Percentiles rank a stretch among this genome's conserved stretches.
Evolutionary conservation across 2,797 vertebrate species (phyloP).

Genomic region (Hipposideros larvatus): DNA sequence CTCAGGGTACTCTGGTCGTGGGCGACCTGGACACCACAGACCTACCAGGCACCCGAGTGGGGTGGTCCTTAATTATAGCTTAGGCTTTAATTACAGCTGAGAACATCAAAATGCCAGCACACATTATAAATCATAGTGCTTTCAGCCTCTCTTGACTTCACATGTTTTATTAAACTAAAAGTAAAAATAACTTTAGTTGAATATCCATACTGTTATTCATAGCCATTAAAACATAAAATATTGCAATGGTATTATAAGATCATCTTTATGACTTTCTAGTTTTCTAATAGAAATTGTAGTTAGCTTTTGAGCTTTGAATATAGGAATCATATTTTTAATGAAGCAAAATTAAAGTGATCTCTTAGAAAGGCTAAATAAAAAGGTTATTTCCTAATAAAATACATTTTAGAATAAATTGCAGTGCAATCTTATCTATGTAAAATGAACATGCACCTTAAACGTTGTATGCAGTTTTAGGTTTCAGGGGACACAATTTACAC

Average conservation of each 20-base stretch:
- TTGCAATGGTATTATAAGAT: neutral
- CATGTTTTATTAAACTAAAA: constrained; percentile 23
- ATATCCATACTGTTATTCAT: neutral
- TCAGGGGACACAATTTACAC: neutral
- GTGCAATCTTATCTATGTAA: neutral
- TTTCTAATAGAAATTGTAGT: neutral
- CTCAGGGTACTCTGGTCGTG: neutral
- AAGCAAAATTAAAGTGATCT: constrained; percentile 25
- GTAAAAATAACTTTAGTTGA: constrained; percentile 11
- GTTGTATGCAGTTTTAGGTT: constrained; percentile 4
- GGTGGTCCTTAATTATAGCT: constrained; percentile 58
- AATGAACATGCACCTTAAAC: neutral
- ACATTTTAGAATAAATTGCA: neutral
- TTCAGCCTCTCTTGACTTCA: neutral
- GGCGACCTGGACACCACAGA: constrained; percentile 27
- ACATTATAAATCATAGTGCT: constrained; percentile 8
- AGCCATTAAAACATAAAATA: constrained; percentile 3
- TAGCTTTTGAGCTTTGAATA: constrained; percentile 36
- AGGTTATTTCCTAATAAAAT: neutral
- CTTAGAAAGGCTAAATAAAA: constrained; percentile 2
- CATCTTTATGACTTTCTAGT: neutral
- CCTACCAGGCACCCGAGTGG: constrained; percentile 53
- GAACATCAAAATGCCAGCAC: constrained; percentile 45
- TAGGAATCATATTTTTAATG: neutral
- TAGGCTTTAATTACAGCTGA: constrained; percentile 64